A percentile compares a stretch with the other conserved stretches of the same genome.
phyloP scores from a whole-genome alignment of 2,797 vertebrate genomes.

The Sebastes oblongus region DNA sequence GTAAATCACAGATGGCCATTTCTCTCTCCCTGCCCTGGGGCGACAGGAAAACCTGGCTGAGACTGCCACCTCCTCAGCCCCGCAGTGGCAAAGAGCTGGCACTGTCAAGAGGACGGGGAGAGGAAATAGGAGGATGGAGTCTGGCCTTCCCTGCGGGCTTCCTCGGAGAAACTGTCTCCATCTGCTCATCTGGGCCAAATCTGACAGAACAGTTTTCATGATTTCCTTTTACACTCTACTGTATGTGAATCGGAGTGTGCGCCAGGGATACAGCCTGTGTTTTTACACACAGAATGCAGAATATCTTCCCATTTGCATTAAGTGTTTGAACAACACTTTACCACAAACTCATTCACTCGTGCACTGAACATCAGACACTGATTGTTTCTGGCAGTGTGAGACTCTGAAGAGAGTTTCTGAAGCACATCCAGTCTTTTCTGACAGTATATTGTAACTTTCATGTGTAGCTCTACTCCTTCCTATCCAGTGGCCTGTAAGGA shows the following conservation, averaged over 20 bases:
- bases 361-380: not conserved
- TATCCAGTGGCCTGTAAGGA: constrained; percentile 34
- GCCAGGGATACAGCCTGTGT: not conserved
- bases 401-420: not conserved
- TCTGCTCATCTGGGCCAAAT: constrained; percentile 71
- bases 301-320: constrained; percentile 3
- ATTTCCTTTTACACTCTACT: constrained; percentile 25
- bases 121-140: constrained; percentile 28
- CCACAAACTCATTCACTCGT: not conserved
- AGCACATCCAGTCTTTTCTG: constrained; percentile 23
- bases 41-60: constrained; percentile 49
- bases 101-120: constrained; percentile 39
- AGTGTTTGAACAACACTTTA: not conserved
- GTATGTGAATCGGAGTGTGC: not conserved
- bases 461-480: constrained; percentile 1
- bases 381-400: constrained; percentile 3
- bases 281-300: not conserved
- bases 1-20: constrained; percentile 70
- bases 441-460: constrained; percentile 4
- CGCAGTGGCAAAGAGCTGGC: constrained; percentile 62
- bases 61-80: constrained; percentile 67
- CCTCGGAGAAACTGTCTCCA: constrained; percentile 60
- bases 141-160: constrained; percentile 57
- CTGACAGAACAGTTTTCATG: constrained; percentile 51
- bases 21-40: constrained; percentile 42